These are phyloP conservation scores for Hydropsyche tenuis DNA, from an alignment of 1,140 invertebrate species.

Conservation along the genomic window DNA sequence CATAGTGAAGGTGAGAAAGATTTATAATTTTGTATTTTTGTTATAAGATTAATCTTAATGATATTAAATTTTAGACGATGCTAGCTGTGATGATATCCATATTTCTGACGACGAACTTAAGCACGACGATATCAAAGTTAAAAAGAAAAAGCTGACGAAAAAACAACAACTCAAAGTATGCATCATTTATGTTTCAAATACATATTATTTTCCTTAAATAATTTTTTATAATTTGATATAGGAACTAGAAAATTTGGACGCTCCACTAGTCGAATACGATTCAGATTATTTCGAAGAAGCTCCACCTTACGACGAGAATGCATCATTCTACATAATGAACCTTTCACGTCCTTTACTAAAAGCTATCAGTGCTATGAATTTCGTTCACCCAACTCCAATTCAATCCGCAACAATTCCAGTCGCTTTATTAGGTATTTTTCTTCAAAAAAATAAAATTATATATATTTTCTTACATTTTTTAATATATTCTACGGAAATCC, in stretches of 20 bases:
- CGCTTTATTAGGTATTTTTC: slow-evolving; percentile 73
- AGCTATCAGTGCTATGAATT: slow-evolving; percentile 86
- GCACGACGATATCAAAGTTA: slow-evolving; percentile 69
- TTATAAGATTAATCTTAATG: slow-evolving; percentile 23
- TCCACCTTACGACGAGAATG: slow-evolving; percentile 71
- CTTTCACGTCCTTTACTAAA: slow-evolving; percentile 88
- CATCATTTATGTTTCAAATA: background rate
- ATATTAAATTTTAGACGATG: slow-evolving; percentile 39
- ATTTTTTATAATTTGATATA: slow-evolving; percentile 21
- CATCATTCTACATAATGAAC: slow-evolving; percentile 93
- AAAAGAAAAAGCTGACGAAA: slow-evolving; percentile 64
- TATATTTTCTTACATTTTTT: background rate
- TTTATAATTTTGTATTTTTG: slow-evolving; percentile 52
- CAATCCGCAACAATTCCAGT: slow-evolving; percentile 94
- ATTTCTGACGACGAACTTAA: slow-evolving; percentile 77
- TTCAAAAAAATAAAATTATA: too few species aligned
- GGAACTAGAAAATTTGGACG: slow-evolving; percentile 60
- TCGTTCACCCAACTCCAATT: slow-evolving; percentile 94
- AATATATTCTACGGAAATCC: slow-evolving; percentile 4
- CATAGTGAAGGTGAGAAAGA: slow-evolving; percentile 7
- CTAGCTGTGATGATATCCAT: slow-evolving; percentile 55
- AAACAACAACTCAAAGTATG: slow-evolving; percentile 60
- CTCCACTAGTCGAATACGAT: slow-evolving; percentile 62
- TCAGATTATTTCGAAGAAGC: slow-evolving; percentile 80
- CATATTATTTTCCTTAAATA: background rate